Base-by-base conservation (phyloP, 2,888 invertebrate species). In the Germaria angustata region DNA sequence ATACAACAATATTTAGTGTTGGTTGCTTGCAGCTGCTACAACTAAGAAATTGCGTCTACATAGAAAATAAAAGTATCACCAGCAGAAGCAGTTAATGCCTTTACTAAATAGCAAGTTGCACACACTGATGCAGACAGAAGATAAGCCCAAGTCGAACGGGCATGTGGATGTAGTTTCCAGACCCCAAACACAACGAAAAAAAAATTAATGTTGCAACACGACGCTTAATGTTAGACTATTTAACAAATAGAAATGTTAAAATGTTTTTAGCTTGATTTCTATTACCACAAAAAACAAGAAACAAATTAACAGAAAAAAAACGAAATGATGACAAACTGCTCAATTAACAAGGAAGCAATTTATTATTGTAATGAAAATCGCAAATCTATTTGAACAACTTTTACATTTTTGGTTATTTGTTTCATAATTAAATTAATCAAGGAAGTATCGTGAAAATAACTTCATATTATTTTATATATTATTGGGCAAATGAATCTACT, bases 241-340 rank as follows among this genome's bases (percentile, higher is more conserved):
- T 75, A 44, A 69, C 81, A 82, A 78, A 75, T 78, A 81, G 73
- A 81, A 78, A 81, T 81, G 81, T 76, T 71, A 72, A 57, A 69
- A 66, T 39, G 32, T 46, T 65, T 49, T 80, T 55, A 22, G 15
- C 61, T 46, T 22, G 49, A 51, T 66, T 66, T 44, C 53, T 22
- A 22, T 69, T 39, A 24, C 36, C 72, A 63, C 46, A 72, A 69
- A 75, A 75, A 44, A 13, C 32, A 61, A 28, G 28, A 28, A 28
- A 77, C 44, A 69, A 77, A 53, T 51, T 72, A 24, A 53, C n/a
- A 32, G 15, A 66, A 68, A 39, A 13, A 22, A 65, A 66, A 66
- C 55, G 22, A 61, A 69, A 57, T 72, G 39, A 49, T 66, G 59
- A 73, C 65, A 59, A 79, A 73, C 79, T 59, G 20, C 71, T 78